These are phyloP conservation scores for Semnornis frantzii DNA, from an alignment of 2,113 vertebrate species.

Conservation along the genomic window DNA sequence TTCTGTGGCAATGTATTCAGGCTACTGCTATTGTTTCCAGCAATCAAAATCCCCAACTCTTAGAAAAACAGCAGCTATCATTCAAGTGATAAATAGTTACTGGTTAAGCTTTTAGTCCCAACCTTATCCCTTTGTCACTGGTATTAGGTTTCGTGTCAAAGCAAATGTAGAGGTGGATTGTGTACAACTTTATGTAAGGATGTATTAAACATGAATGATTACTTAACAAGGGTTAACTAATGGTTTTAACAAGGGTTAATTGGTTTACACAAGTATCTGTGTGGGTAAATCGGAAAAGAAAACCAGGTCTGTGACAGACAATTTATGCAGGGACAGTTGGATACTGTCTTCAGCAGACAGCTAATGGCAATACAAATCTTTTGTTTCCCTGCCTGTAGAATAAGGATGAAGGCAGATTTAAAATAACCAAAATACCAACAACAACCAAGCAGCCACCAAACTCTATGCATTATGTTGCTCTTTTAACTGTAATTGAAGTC, in stretches of 20 bases:
- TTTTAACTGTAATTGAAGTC: background rate
- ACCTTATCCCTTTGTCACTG: background rate
- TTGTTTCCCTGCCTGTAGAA: background rate
- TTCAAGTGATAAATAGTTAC: background rate
- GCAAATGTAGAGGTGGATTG: background rate
- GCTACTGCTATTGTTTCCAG: background rate
- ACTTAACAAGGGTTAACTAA: background rate
- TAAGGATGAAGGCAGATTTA: background rate
- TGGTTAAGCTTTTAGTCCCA: background rate
- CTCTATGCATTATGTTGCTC: background rate
- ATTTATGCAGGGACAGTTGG: background rate
- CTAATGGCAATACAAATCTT: background rate
- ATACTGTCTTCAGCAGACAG: background rate
- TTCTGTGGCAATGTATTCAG: background rate
- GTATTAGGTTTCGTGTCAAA: background rate
- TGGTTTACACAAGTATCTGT: background rate
- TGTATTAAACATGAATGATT: background rate
- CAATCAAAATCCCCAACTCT: background rate
- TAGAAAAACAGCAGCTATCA: background rate
- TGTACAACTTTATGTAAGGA: background rate
- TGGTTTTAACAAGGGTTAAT: too few relatives aligned
- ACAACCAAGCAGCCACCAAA: background rate
- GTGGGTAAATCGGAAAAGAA: background rate
- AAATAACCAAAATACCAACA: too few relatives aligned
- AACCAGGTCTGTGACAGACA: background rate